Percentiles rank a stretch among this genome's conserved stretches.
Conservation (phyloP, 2,113 vertebrate genomes). For the Calidris pygmaea region DNA sequence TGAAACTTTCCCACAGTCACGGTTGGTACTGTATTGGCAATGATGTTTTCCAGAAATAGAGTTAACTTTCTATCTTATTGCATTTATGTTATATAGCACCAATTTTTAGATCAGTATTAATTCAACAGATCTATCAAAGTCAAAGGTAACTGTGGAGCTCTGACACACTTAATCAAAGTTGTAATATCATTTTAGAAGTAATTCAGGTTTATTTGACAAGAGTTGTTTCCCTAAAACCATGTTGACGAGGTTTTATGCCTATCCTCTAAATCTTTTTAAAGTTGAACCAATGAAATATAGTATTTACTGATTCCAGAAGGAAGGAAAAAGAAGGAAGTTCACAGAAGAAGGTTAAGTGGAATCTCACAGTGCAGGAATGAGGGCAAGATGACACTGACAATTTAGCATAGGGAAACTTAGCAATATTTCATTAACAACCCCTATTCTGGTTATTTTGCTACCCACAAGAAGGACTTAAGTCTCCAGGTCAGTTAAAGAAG, state of each 20-base stretch:
- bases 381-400: not conserved
- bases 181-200: not conserved
- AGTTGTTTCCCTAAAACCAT: not conserved
- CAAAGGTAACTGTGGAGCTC: not conserved
- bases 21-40: not conserved
- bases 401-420: not conserved
- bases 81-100: not conserved
- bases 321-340: not conserved
- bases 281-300: not conserved
- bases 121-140: not conserved
- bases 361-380: not conserved
- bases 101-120: constrained; percentile 7
- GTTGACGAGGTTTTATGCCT: not conserved
- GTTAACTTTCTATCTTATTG: not conserved
- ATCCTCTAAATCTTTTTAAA: not conserved
- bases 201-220: not conserved
- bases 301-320: not conserved
- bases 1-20: not conserved
- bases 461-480: not conserved
- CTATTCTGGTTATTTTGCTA: not conserved
- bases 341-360: not conserved
- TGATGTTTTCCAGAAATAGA: not conserved
- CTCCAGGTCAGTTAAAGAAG: not conserved
- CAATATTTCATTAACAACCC: not conserved
- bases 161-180: not conserved